Percentiles rank a stretch among this genome's conserved stretches.
phyloP scores from a whole-genome alignment of 2,888 invertebrate species.

The Melinopterus prodromus region DNA sequence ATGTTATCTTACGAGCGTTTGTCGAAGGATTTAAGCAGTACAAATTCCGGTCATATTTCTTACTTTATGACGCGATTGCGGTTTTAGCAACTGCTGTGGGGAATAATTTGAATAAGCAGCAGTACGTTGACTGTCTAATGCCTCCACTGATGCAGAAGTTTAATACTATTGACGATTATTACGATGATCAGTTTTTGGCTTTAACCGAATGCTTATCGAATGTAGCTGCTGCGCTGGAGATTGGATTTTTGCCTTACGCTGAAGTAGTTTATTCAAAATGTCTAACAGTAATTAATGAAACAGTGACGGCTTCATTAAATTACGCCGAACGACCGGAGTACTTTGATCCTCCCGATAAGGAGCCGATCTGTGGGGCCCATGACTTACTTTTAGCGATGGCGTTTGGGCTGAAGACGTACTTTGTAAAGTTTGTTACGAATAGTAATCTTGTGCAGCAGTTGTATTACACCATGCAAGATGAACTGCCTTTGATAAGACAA shows the following conservation, averaged over 20 bases:
- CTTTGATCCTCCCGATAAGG: constrained; percentile 72
- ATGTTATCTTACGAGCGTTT: constrained; percentile 74
- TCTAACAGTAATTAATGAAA: constrained; percentile 73
- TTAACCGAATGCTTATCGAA: constrained; percentile 78
- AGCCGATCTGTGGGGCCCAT: constrained; percentile 79
- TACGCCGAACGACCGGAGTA: constrained; percentile 70
- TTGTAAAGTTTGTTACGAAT: constrained; percentile 71
- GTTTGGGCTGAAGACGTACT: constrained; percentile 73
- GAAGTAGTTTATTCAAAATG: constrained; percentile 76
- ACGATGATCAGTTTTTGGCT: constrained; percentile 75
- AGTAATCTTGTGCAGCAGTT: constrained; percentile 74
- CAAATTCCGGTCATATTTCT: constrained; percentile 75
- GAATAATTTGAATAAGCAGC: constrained; percentile 71
- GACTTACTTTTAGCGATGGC: constrained; percentile 77
- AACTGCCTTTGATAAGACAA: constrained; percentile 76
- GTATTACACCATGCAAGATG: constrained; percentile 77
- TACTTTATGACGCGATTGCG: constrained; percentile 80
- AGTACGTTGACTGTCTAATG: constrained; percentile 74
- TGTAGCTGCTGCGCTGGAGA: constrained; percentile 77
- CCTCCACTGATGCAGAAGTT: constrained; percentile 79
- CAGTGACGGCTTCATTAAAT: constrained; percentile 69
- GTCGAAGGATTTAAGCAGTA: constrained; percentile 75
- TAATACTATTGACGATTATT: constrained; percentile 74
- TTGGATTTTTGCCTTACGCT: constrained; percentile 76
- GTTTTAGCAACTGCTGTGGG: constrained; percentile 79